A percentile compares a stretch with the other conserved stretches of the same genome.
These are phyloP conservation scores for Notospermus geniculatus DNA, from an alignment of 1,140 invertebrate genomes.

Conservation along the genomic window DNA sequence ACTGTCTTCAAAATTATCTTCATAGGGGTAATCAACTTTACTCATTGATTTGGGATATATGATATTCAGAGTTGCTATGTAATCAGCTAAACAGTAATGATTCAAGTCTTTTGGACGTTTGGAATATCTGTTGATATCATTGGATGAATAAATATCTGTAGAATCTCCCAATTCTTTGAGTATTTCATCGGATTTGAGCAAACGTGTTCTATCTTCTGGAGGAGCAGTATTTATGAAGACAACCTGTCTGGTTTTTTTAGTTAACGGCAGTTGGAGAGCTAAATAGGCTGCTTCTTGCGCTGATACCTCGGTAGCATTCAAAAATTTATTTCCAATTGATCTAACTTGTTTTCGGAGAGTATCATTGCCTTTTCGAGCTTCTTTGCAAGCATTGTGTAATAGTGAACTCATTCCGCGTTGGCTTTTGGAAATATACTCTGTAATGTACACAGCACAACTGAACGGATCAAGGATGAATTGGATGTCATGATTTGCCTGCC, in stretches of 20 bases:
- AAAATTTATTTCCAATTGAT: conserved; percentile 26
- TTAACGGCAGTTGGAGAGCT: conserved; percentile 28
- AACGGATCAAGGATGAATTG: conserved; percentile 5
- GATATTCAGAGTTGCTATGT: not conserved
- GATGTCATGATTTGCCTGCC: conserved; percentile 10
- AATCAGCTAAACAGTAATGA: conserved; percentile 4
- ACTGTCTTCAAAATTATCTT: conserved; percentile 9
- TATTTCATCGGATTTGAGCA: conserved; percentile 20
- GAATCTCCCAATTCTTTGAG: conserved; percentile 4
- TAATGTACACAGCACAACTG: not conserved
- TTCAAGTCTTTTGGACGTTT: not conserved
- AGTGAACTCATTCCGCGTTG: conserved; percentile 1
- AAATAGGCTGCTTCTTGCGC: conserved; percentile 28
- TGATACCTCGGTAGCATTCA: conserved; percentile 23
- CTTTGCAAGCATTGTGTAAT: conserved; percentile 20
- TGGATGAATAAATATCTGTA: conserved; percentile 4
- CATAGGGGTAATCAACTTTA: conserved; percentile 2
- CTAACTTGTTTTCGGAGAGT: conserved; percentile 24
- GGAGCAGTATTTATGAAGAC: conserved; percentile 27
- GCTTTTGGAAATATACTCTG: not conserved
- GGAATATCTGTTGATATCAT: conserved; percentile 3
- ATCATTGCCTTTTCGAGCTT: conserved; percentile 24
- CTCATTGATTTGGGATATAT: conserved; percentile 3
- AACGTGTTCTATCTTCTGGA: conserved; percentile 20
- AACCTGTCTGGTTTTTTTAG: conserved; percentile 22